Evolutionary conservation across 64 coral and sea anemone species (phyloP), one percentile per base, ranked within the genome.

Genomic region (Acropora yongei): DNA sequence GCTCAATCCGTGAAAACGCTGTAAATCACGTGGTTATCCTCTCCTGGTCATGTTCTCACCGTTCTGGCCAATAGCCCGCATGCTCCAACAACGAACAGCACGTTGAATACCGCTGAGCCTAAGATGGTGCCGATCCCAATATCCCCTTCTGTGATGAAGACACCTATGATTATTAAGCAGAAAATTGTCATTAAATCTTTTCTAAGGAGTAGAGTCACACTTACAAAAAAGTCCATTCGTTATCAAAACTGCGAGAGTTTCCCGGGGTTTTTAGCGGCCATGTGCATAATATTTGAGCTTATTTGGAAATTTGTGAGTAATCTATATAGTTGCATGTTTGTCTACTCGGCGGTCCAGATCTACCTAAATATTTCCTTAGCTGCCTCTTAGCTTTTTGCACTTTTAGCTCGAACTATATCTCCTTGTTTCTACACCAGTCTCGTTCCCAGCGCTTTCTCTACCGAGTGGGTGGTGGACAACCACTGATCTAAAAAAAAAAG

Each of bases 41-140:
- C 60, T 65, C 60, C 60, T 65, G 60, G 6, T 78, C 46, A 47
- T 78, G 2, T 69, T 69, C 61, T 88, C 72, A 90, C 88, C 18
- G 77, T 60, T 49, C 88, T 77, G 30, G 88, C 77, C 9, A 30
- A 43, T 7, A 92, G 4, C 8, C 61, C 90, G 16, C 90, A 92
- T 45, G 84, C 72, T 48, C 90, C 90, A 68, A 92, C 66, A 8
- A 92, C 81, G 47, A 86, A 92, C 2, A 92, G 72, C 43, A 86
- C 82, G 42, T 92, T 92, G 51, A 92, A 92, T 0, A 86, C 72
- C 1, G 82, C 81, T 40, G 82, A 86, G 8, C 90, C 90, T 17
- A 92, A 55, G 17, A 92, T 86, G 44, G 81, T 86, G 5, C 90
- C 90, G 44, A 75, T 78, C 16, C 90, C 90, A 86, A 92, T 92